Conservation (phyloP, 2,797 vertebrate species). For the Synaphobranchus kaupii region DNA sequence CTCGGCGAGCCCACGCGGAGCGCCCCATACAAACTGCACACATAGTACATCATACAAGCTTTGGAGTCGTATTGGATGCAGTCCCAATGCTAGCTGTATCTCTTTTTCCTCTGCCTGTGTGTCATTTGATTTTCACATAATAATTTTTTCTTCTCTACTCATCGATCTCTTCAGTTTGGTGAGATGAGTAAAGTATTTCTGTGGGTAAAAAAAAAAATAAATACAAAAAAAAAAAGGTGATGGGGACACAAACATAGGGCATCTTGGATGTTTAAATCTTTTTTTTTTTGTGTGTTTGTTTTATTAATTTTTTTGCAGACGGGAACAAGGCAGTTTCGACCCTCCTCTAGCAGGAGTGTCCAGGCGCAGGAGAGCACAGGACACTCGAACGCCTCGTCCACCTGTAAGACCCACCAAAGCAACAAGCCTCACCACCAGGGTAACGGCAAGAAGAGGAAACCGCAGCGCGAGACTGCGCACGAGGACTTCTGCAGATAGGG, state of each 20-base stretch:
- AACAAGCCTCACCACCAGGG: conserved; percentile 82
- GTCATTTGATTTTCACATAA: neutral
- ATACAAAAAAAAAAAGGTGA: neutral
- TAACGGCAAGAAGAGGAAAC: conserved; percentile 94
- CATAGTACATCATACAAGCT: neutral
- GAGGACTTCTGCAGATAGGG: conserved; percentile 95
- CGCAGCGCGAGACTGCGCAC: conserved; percentile 84
- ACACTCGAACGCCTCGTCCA: conserved; percentile 75
- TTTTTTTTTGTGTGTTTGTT: neutral
- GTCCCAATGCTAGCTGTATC: neutral
- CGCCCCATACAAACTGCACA: neutral
- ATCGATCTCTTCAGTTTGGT: neutral
- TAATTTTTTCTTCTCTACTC: neutral
- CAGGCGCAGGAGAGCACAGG: conserved; percentile 82
- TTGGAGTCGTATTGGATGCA: neutral
- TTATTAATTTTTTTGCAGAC: conserved; percentile 66
- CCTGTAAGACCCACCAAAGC: conserved; percentile 81
- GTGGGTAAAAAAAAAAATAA: neutral
- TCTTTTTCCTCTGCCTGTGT: neutral
- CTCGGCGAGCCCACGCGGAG: neutral
- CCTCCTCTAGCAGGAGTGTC: conserved; percentile 84
- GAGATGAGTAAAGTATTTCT: neutral
- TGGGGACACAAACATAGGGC: neutral
- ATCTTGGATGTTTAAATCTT: neutral
- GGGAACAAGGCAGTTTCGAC: conserved; percentile 79